These are phyloP conservation scores for Linnaemya vulpina DNA, from an alignment of 2,888 invertebrate species.

Conservation along the genomic window DNA sequence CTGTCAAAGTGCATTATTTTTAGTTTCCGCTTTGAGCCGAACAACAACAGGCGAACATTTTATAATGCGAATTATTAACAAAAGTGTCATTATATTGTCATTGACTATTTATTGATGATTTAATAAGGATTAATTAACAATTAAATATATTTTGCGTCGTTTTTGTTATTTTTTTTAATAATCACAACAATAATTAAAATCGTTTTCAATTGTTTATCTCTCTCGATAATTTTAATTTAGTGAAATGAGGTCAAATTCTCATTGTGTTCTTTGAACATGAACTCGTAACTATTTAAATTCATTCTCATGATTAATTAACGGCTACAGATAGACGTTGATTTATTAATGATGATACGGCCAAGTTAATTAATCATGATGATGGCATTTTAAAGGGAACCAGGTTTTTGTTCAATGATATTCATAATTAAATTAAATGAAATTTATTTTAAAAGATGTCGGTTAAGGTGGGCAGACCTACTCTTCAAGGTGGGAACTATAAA, in stretches of 20 bases:
- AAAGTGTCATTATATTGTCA: slow-evolving; percentile 54
- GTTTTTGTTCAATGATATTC: no score
- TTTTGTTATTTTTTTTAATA: no score
- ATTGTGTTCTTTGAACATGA: background rate
- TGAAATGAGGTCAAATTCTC: slow-evolving; percentile 20
- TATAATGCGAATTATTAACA: slow-evolving; percentile 40
- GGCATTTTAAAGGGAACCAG: background rate
- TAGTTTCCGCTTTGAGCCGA: slow-evolving; percentile 10
- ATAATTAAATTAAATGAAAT: no score
- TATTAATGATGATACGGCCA: background rate
- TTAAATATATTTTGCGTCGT: slow-evolving; percentile 36
- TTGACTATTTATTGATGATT: slow-evolving; percentile 53
- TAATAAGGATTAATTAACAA: slow-evolving; percentile 52
- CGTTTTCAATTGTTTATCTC: slow-evolving; percentile 17
- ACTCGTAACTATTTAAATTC: background rate
- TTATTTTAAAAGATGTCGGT: no score
- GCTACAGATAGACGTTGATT: background rate
- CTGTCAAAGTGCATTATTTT: background rate
- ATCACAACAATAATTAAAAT: slow-evolving; percentile 28
- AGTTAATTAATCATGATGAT: background rate
- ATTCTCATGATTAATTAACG: background rate
- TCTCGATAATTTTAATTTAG: slow-evolving; percentile 11
- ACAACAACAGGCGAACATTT: background rate
- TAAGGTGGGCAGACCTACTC: no score
- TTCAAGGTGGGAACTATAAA: no score